These are phyloP conservation scores for Ambastaia sidthimunki DNA, from an alignment of 2,797 vertebrate genomes.

Conservation along the genomic window DNA sequence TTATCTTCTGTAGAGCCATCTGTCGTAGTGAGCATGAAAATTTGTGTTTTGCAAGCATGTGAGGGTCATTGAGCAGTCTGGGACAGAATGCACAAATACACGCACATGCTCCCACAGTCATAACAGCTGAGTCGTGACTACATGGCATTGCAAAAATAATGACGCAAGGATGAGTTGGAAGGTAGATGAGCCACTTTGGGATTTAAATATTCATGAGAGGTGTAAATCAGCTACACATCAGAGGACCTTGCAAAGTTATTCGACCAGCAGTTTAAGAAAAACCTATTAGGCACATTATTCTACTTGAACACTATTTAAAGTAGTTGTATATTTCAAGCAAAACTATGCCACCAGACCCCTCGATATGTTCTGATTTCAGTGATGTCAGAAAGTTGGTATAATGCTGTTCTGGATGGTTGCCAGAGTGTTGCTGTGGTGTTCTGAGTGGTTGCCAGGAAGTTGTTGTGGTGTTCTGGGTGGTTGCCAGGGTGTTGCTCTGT, in stretches of 20 bases:
- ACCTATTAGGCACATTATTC: neutral
- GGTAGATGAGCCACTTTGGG: neutral
- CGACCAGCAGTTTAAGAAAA: constrained; percentile 2
- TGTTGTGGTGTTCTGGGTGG: too few species aligned
- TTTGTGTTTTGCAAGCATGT: constrained; percentile 7
- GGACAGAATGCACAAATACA: constrained; percentile 20
- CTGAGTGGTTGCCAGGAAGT: too few species aligned
- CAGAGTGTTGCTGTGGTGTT: too few species aligned
- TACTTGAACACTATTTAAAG: neutral
- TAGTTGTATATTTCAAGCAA: neutral
- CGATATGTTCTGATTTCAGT: neutral
- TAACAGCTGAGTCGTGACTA: constrained; percentile 37
- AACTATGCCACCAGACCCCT: neutral
- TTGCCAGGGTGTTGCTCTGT: too few species aligned
- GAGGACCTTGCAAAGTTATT: constrained; percentile 13
- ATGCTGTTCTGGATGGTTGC: too few species aligned
- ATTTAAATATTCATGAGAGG: constrained; percentile 53
- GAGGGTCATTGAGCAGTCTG: constrained; percentile 19
- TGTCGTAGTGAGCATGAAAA: neutral
- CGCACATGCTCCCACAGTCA: constrained; percentile 19
- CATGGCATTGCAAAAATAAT: constrained; percentile 36
- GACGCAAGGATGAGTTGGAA: constrained; percentile 24
- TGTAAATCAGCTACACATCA: constrained; percentile 45
- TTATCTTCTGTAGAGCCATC: neutral
- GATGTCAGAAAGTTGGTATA: too few species aligned